phyloP scores from a whole-genome alignment of 2,888 invertebrate species.

The Chesias legatella region DNA sequence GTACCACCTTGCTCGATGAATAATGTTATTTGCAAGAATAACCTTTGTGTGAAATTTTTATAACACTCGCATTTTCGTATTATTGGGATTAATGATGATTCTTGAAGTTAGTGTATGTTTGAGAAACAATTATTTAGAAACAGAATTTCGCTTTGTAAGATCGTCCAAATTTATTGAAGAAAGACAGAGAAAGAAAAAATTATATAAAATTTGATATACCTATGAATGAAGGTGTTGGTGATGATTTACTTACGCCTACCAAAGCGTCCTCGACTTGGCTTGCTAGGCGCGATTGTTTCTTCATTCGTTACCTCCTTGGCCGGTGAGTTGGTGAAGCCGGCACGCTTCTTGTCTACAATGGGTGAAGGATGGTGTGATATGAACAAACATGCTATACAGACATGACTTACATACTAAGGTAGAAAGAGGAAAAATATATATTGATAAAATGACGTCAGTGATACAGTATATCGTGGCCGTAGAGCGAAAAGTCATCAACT shows the following conservation, averaged over 20 bases:
- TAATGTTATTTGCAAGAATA: too few species aligned
- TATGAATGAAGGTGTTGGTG: slow-evolving; percentile 19
- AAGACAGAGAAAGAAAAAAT: slow-evolving; percentile 12
- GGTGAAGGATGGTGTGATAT: slow-evolving; percentile 10
- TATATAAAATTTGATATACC: slow-evolving; percentile 19
- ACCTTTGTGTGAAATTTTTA: too few species aligned
- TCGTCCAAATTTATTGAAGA: slow-evolving; percentile 7
- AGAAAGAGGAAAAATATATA: too few species aligned
- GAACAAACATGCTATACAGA: background rate
- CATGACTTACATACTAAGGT: background rate
- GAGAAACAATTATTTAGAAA: too few species aligned
- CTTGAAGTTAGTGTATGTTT: too few species aligned
- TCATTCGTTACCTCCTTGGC: slow-evolving; percentile 57
- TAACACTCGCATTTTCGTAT: too few species aligned
- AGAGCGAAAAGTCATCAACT: too few species aligned
- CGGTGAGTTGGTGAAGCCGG: slow-evolving; percentile 46
- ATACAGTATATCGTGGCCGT: too few species aligned
- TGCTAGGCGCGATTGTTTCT: slow-evolving; percentile 47
- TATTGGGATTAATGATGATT: too few species aligned
- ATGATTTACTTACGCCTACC: slow-evolving; percentile 66
- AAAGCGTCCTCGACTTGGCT: slow-evolving; percentile 63
- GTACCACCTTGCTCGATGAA: too few species aligned
- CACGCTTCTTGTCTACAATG: slow-evolving; percentile 53
- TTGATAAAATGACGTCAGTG: too few species aligned
- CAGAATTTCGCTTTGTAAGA: too few species aligned